Evolutionary conservation across 2,113 vertebrate species (phyloP).

Genomic region (human): DNA sequence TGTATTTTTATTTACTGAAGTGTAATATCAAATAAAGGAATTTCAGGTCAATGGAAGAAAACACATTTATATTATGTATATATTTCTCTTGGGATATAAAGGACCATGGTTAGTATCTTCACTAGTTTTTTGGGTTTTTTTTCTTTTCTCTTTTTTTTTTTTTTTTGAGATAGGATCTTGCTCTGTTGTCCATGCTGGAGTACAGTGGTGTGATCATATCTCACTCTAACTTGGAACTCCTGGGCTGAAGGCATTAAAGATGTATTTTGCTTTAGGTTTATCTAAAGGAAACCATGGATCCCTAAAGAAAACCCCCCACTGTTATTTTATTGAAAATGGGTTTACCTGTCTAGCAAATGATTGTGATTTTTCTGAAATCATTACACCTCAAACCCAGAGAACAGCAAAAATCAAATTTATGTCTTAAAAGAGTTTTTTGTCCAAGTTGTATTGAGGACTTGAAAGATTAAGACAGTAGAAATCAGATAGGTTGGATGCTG

Average conservation of each 20-base stretch:
- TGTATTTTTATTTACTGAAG: constrained; percentile 29
- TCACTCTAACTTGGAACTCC: no score
- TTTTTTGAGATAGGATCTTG: no score
- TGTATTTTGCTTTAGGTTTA: constrained; percentile 48
- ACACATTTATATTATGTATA: background rate
- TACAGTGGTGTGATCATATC: no score
- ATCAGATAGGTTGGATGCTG: background rate
- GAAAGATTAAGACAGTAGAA: constrained; percentile 35
- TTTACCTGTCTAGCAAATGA: constrained; percentile 25
- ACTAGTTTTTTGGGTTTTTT: background rate
- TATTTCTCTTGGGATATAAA: background rate
- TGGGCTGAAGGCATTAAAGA: background rate
- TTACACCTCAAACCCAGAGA: constrained; percentile 15
- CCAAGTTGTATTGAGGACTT: background rate
- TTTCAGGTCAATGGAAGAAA: background rate
- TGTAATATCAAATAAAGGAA: background rate
- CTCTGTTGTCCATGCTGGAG: no score
- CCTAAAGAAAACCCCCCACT: background rate
- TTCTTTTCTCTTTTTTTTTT: background rate
- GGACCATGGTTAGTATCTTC: background rate
- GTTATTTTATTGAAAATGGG: constrained; percentile 28
- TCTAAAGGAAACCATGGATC: background rate
- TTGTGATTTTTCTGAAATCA: constrained; percentile 39
- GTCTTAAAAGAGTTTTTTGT: background rate
- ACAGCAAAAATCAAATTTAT: constrained; percentile 46